These are phyloP conservation scores for Sarcophaga carnaria DNA, from an alignment of 2,888 invertebrate species.

Conservation along the genomic window DNA sequence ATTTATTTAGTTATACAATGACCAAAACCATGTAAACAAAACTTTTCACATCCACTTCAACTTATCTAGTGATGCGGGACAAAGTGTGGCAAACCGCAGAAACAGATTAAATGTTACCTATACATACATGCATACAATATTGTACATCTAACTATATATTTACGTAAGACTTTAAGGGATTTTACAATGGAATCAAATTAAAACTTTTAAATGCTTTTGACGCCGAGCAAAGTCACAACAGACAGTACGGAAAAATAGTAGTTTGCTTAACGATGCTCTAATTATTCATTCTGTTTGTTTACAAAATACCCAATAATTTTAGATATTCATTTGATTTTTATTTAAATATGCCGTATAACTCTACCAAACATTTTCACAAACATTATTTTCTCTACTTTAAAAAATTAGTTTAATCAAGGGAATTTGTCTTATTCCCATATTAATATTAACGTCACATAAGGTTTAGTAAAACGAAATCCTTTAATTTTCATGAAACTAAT, in stretches of 20 bases:
- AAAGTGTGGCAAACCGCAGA: constrained; percentile 54
- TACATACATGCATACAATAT: not conserved
- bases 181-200: not conserved
- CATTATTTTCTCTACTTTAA: too few relatives aligned
- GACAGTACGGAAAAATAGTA: not conserved
- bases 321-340: too few relatives aligned
- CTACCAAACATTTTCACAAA: too few relatives aligned
- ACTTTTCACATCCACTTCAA: constrained; percentile 60
- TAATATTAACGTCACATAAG: too few relatives aligned
- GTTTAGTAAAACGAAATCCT: too few relatives aligned
- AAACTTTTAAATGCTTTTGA: not conserved
- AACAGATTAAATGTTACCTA: constrained; percentile 23
- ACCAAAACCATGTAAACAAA: constrained; percentile 35
- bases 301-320: too few relatives aligned
- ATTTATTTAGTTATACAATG: not conserved
- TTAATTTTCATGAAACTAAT: too few relatives aligned
- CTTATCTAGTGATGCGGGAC: constrained; percentile 54
- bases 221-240: not conserved
- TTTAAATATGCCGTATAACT: too few relatives aligned
- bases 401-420: too few relatives aligned
- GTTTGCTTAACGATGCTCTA: too few relatives aligned
- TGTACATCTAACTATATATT: not conserved
- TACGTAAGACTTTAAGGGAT: not conserved
- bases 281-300: too few relatives aligned
- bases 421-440: too few relatives aligned